These are phyloP conservation scores for Orthosia cruda DNA, from an alignment of 2,888 invertebrate species.

Conservation along the genomic window DNA sequence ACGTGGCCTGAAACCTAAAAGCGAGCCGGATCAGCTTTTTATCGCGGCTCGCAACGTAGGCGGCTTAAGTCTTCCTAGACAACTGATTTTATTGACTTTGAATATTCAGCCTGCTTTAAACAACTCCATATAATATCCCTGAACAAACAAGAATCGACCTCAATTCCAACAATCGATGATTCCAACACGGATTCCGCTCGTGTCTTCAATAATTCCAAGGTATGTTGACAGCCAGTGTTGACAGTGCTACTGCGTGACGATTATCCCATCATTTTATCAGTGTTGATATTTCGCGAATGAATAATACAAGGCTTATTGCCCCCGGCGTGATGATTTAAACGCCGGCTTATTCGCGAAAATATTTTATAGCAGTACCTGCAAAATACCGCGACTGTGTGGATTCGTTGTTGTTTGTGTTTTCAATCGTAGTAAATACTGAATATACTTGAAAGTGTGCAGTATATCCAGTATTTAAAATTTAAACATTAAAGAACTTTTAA, in stretches of 20 bases:
- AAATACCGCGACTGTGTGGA: not conserved
- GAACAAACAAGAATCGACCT: not conserved
- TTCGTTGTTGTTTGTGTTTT: not conserved
- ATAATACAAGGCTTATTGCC: conserved; percentile 46
- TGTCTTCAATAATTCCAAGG: conserved; percentile 55
- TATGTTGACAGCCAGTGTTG: no score
- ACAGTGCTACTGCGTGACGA: not conserved
- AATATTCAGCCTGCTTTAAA: not conserved
- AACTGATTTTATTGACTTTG: not conserved
- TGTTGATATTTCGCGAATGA: conserved; percentile 41
- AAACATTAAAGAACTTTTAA: conserved; percentile 5
- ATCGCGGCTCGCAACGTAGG: conserved; percentile 5
- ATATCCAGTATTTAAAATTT: not conserved
- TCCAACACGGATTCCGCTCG: conserved; percentile 7
- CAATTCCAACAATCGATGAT: conserved; percentile 1
- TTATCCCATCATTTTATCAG: conserved; percentile 44
- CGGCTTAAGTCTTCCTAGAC: not conserved
- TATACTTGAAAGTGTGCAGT: not conserved
- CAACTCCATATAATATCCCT: not conserved
- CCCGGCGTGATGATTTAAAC: conserved; percentile 48
- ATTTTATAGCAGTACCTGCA: conserved; percentile 19
- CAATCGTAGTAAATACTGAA: not conserved
- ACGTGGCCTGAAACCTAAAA: not conserved
- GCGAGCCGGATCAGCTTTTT: not conserved
- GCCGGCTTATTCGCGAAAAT: conserved; percentile 32